Conservation (phyloP, 2,113 vertebrate genomes). For the Corythornis cristatus region DNA sequence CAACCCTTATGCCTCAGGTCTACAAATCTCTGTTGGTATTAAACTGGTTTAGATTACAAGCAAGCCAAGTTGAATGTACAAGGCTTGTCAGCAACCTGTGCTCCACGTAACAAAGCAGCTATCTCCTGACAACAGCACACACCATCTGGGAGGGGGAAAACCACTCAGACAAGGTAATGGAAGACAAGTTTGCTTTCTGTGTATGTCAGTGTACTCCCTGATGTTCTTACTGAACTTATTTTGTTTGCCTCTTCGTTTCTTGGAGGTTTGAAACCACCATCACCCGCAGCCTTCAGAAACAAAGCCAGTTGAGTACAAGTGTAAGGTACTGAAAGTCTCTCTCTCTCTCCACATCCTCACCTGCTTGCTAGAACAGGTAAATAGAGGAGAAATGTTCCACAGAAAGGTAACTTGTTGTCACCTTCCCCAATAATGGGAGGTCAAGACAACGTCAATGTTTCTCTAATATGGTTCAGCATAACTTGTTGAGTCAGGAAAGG, state of each 20-base stretch:
- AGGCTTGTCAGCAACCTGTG: neutral
- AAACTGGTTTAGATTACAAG: neutral
- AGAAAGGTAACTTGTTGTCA: neutral
- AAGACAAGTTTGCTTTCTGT: neutral
- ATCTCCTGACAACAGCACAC: neutral
- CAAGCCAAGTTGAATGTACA: fast-evolving
- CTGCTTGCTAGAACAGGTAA: neutral
- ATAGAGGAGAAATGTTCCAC: neutral
- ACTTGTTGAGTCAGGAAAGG: neutral
- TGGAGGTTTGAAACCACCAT: neutral
- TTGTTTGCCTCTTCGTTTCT: neutral
- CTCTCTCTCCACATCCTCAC: neutral
- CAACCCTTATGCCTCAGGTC: neutral
- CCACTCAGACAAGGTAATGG: fast-evolving
- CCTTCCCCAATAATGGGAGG: neutral
- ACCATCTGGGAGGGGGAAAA: neutral
- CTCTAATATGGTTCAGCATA: neutral
- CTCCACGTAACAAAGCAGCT: neutral
- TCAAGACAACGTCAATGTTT: neutral
- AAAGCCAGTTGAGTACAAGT: neutral
- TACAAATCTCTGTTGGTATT: neutral
- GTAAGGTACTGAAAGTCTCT: fast-evolving
- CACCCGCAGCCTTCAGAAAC: neutral
- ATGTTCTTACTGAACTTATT: neutral
- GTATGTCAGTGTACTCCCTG: fast-evolving